Evolutionary conservation across 2,888 invertebrate species (phyloP).

Genomic region (Hirtodrosophila alboralis): DNA sequence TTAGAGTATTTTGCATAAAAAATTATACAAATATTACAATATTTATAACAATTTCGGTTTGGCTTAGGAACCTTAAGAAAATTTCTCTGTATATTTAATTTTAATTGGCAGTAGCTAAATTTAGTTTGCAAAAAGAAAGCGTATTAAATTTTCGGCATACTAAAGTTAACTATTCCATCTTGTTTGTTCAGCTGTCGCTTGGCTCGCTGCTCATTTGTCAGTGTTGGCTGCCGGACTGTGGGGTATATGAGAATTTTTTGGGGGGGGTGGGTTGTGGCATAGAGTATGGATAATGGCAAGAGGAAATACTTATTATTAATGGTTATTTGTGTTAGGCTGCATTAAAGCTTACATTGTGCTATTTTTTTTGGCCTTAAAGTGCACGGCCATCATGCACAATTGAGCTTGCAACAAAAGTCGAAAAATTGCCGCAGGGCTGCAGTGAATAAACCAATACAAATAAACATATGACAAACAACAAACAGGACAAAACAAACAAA

Average conservation of each 20-base stretch:
- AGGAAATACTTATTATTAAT: conserved; percentile 39
- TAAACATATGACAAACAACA: conserved; percentile 29
- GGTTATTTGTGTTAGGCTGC: conserved; percentile 23
- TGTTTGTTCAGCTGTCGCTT: conserved; percentile 2
- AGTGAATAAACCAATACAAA: conserved; percentile 25
- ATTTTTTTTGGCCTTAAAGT: conserved; percentile 22
- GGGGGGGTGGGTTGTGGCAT: not conserved
- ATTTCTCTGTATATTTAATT: no score
- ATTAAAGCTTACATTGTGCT: conserved; percentile 20
- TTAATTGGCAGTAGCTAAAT: no score
- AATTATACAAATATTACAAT: no score
- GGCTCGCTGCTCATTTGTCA: conserved; percentile 40
- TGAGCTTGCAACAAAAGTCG: conserved; percentile 45
- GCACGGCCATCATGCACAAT: conserved; percentile 43
- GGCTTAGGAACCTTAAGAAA: no score
- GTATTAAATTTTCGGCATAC: not conserved
- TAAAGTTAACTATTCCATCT: not conserved
- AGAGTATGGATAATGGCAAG: no score
- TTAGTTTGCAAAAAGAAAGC: not conserved
- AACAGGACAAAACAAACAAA: conserved; percentile 20
- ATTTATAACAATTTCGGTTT: no score
- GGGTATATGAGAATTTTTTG: no score
- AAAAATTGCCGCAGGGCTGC: conserved; percentile 35
- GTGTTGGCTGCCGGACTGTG: not conserved
- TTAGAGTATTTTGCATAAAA: no score